phyloP scores from a whole-genome alignment of 1,140 invertebrate species.

The Drosophila nigromelanica region DNA sequence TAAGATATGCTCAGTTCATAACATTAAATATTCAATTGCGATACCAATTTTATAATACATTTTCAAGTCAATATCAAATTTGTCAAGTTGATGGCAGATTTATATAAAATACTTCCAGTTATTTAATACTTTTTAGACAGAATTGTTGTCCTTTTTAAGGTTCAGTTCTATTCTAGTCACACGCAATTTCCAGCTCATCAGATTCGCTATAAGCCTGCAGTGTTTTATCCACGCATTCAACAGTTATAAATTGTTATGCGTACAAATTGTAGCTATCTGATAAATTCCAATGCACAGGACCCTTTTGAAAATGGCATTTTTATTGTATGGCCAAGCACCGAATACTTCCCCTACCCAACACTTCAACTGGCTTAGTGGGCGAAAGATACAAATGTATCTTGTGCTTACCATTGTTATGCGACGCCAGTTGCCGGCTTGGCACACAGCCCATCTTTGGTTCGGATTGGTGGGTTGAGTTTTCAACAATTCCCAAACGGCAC shows the following conservation, averaged over 20 bases:
- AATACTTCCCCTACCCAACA: background rate
- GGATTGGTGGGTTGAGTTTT: slow-evolving; percentile 2
- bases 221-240: slow-evolving; percentile 57
- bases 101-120: background rate
- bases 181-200: slow-evolving; percentile 56
- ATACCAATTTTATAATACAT: too few species aligned
- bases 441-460: slow-evolving; percentile 11
- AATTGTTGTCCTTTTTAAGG: background rate
- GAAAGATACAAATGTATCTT: slow-evolving; percentile 12
- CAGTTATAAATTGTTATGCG: slow-evolving; percentile 66
- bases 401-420: slow-evolving; percentile 60
- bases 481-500: slow-evolving; percentile 49
- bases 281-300: slow-evolving; percentile 50
- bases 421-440: slow-evolving; percentile 25
- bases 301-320: slow-evolving; percentile 31
- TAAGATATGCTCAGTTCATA: too few species aligned
- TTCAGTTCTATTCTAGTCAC: slow-evolving; percentile 21
- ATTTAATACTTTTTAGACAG: background rate
- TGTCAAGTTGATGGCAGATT: background rate
- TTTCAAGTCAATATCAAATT: too few species aligned
- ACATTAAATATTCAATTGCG: too few species aligned
- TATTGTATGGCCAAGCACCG: slow-evolving; percentile 8
- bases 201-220: slow-evolving; percentile 16
- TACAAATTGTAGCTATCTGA: slow-evolving; percentile 66
- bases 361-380: background rate